These are phyloP conservation scores for Lota lota DNA, from an alignment of 2,113 vertebrate genomes.

Conservation along the genomic window DNA sequence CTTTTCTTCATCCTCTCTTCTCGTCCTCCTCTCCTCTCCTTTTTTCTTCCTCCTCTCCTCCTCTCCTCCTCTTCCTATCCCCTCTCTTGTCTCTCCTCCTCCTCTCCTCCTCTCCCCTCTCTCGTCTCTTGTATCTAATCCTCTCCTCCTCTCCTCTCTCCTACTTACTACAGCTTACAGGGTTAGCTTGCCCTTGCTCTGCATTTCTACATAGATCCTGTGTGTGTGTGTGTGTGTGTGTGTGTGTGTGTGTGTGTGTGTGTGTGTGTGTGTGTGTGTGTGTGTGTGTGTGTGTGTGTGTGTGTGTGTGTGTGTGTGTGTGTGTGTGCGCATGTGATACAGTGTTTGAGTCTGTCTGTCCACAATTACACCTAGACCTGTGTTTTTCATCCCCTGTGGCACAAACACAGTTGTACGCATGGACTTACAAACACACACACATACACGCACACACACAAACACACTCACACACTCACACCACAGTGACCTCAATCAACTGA, in stretches of 20 bases:
- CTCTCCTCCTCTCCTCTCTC: background rate
- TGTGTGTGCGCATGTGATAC: conserved; percentile 14
- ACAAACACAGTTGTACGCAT: conserved; percentile 6
- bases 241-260: conserved; percentile 7
- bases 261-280: conserved; percentile 24
- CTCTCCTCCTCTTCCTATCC: conserved; percentile 35
- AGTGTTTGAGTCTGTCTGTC: conserved; percentile 4
- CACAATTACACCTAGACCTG: conserved; percentile 40
- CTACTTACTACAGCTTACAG: conserved; percentile 6
- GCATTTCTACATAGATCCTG: conserved; percentile 6
- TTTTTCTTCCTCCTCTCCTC: conserved; percentile 22
- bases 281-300: conserved; percentile 5
- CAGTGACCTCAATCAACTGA: conserved; percentile 40
- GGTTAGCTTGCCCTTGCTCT: conserved; percentile 33
- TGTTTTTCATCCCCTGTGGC: conserved; percentile 47
- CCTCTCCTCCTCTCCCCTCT: background rate
- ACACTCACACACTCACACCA: conserved; percentile 5
- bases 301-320: background rate
- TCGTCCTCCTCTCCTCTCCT: conserved; percentile 26
- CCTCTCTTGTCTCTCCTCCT: conserved; percentile 24
- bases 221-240: background rate
- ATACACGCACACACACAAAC: conserved; percentile 10
- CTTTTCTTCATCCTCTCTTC: conserved; percentile 23
- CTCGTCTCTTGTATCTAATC: background rate
- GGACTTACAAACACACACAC: conserved; percentile 12